These are phyloP conservation scores for Drosophila jambulina DNA, from an alignment of 1,140 invertebrate species.

Conservation along the genomic window DNA sequence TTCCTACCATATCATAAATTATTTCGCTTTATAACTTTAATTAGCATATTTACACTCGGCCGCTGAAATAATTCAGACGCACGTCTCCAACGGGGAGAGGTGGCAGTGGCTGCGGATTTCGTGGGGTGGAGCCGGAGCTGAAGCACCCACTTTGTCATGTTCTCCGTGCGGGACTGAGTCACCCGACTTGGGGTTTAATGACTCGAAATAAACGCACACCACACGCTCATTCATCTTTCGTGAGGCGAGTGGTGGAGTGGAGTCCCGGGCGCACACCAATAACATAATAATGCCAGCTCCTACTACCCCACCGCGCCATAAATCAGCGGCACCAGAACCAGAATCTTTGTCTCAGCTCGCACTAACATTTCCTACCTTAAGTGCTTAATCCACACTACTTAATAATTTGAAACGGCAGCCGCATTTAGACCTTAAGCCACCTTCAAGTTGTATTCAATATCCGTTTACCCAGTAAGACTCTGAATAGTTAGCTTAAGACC, in stretches of 20 bases:
- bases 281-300: slow-evolving; percentile 20
- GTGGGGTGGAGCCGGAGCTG: slow-evolving; percentile 8
- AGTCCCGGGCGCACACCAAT: slow-evolving; percentile 23
- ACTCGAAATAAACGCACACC: slow-evolving; percentile 64
- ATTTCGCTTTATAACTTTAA: slow-evolving; percentile 83
- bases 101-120: neutral
- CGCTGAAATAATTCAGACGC: slow-evolving; percentile 45
- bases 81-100: slow-evolving; percentile 6
- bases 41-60: slow-evolving; percentile 76
- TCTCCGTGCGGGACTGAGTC: slow-evolving; percentile 50
- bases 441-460: slow-evolving; percentile 47
- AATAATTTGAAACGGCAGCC: slow-evolving; percentile 41
- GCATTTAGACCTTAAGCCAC: slow-evolving; percentile 26
- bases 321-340: slow-evolving; percentile 30
- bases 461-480: slow-evolving; percentile 10
- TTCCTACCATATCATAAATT: slow-evolving; percentile 79
- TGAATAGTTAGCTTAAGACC: slow-evolving; percentile 24
- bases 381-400: slow-evolving; percentile 51
- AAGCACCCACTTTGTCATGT: slow-evolving; percentile 46
- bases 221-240: slow-evolving; percentile 58
- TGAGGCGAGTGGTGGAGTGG: neutral
- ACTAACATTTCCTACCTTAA: slow-evolving; percentile 52
- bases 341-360: slow-evolving; percentile 43
- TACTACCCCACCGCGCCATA: slow-evolving; percentile 24
- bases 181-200: slow-evolving; percentile 65